Percentiles rank a stretch among this genome's conserved stretches.
phyloP scores from a whole-genome alignment of 1,140 invertebrate species.

The Pseudomyrmex sp. region DNA sequence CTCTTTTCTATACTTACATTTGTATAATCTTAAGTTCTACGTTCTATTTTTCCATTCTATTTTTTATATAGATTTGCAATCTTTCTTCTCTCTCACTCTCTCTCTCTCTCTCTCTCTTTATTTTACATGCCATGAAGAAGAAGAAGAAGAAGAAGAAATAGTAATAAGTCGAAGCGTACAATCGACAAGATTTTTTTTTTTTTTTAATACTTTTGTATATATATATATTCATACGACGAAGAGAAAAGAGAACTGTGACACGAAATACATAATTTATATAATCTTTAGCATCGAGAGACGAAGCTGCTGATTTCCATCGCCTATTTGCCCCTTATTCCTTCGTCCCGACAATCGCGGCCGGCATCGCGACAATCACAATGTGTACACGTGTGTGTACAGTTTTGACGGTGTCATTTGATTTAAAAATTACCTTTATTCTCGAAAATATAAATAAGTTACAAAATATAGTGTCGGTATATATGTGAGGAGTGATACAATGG shows the following conservation, averaged over 20 bases:
- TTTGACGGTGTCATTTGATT: slow-evolving; percentile 70
- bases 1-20: slow-evolving; percentile 46
- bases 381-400: not conserved
- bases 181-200: slow-evolving; percentile 33
- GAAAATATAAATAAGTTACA: slow-evolving; percentile 85
- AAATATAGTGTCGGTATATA: slow-evolving; percentile 78
- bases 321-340: not conserved
- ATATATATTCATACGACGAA: slow-evolving; percentile 75
- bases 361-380: not conserved
- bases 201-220: slow-evolving; percentile 84
- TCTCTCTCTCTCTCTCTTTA: slow-evolving; percentile 24
- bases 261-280: slow-evolving; percentile 86
- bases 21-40: slow-evolving; percentile 52
- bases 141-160: slow-evolving; percentile 38
- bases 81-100: slow-evolving; percentile 7
- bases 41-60: slow-evolving; percentile 6
- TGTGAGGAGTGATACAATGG: slow-evolving; percentile 75
- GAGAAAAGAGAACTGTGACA: slow-evolving; percentile 76
- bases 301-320: not conserved
- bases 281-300: slow-evolving; percentile 56
- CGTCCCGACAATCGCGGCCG: not conserved
- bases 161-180: slow-evolving; percentile 65
- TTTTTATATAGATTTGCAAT: slow-evolving; percentile 65
- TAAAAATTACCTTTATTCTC: slow-evolving; percentile 83
- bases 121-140: slow-evolving; percentile 71